These are phyloP conservation scores for Odontocolon sp. DNA, from an alignment of 2,888 invertebrate genomes.

Conservation along the genomic window DNA sequence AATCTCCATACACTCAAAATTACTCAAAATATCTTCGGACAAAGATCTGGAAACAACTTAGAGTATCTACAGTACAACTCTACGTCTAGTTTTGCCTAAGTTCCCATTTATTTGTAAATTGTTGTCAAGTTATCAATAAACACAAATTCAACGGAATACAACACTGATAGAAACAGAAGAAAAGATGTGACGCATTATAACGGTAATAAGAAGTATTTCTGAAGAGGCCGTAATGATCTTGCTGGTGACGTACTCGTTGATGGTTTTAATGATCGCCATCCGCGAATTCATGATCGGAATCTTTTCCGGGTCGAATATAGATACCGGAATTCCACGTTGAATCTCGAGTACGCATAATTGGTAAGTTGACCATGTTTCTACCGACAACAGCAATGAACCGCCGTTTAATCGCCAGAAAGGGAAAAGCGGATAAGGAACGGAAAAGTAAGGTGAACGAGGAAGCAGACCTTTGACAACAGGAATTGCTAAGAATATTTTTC, in stretches of 20 bases:
- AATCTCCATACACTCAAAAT: too few species aligned
- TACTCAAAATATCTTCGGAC: too few species aligned
- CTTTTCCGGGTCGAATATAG: constrained; percentile 38
- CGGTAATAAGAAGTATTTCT: constrained; percentile 66
- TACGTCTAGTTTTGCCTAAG: too few species aligned
- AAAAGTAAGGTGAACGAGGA: neutral
- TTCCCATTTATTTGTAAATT: too few species aligned
- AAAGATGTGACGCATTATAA: constrained; percentile 57
- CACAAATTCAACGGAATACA: constrained; percentile 57
- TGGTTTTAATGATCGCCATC: constrained; percentile 64
- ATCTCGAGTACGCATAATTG: constrained; percentile 67
- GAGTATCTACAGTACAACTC: too few species aligned
- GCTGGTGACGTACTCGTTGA: constrained; percentile 62
- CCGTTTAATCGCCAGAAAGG: neutral
- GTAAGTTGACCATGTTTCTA: constrained; percentile 66
- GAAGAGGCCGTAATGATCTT: constrained; percentile 65
- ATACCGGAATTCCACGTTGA: constrained; percentile 60
- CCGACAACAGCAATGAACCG: constrained; percentile 63
- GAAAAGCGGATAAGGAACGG: neutral
- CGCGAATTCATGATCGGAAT: constrained; percentile 63
- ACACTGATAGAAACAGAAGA: constrained; percentile 63
- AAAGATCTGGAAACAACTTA: too few species aligned
- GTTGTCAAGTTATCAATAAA: constrained; percentile 50
- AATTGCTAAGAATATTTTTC: too few species aligned
- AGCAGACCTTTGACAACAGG: too few species aligned